Percentiles rank a stretch among this genome's conserved stretches.
These are phyloP conservation scores for Azorinus chamasolen DNA, from an alignment of 2,888 invertebrate genomes.

Conservation along the genomic window DNA sequence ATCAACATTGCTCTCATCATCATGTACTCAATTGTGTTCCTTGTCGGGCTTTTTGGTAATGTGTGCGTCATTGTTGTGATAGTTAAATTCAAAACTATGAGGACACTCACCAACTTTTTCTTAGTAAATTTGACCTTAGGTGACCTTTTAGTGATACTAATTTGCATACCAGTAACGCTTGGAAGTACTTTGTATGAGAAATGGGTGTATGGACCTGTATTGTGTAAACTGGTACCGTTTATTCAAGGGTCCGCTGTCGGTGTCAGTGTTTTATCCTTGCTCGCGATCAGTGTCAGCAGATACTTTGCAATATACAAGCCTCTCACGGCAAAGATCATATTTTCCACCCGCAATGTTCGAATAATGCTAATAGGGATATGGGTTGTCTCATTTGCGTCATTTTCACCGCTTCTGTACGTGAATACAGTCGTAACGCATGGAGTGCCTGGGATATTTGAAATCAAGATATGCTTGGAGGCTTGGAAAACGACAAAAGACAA, in stretches of 20 bases:
- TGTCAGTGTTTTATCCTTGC: conserved; percentile 76
- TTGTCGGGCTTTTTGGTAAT: conserved; percentile 75
- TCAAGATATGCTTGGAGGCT: conserved; percentile 70
- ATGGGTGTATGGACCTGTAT: conserved; percentile 73
- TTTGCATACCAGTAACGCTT: conserved; percentile 79
- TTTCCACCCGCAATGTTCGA: conserved; percentile 69
- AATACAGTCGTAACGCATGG: conserved; percentile 65
- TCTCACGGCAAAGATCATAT: conserved; percentile 71
- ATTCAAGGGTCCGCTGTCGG: conserved; percentile 76
- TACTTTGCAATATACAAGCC: conserved; percentile 76
- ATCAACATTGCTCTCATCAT: conserved; percentile 72
- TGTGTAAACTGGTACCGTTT: conserved; percentile 76
- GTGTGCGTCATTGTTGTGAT: conserved; percentile 76
- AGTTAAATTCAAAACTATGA: conserved; percentile 73
- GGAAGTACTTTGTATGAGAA: conserved; percentile 75
- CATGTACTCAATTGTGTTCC: conserved; percentile 72
- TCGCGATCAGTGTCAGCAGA: conserved; percentile 76
- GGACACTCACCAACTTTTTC: conserved; percentile 78
- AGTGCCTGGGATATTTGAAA: conserved; percentile 65
- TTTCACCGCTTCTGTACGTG: conserved; percentile 75
- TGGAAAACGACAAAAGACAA: conserved; percentile 66
- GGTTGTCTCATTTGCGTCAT: conserved; percentile 69
- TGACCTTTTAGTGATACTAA: conserved; percentile 76
- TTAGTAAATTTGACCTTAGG: conserved; percentile 77
- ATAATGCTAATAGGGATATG: conserved; percentile 73